phyloP scores from a whole-genome alignment of 1,140 invertebrate genomes.

The Heliothis virescens region DNA sequence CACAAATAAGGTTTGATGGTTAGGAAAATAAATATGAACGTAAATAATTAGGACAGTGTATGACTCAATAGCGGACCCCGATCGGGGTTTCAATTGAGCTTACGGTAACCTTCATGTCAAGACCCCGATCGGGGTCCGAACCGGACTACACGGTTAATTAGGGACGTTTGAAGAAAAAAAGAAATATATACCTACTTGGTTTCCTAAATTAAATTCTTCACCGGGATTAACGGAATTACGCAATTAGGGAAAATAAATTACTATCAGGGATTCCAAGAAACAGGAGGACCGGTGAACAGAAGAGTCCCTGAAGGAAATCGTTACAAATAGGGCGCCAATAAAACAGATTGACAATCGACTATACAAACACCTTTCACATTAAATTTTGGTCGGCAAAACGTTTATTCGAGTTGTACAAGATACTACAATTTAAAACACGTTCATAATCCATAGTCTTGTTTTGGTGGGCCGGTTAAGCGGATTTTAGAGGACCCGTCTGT shows the following conservation, averaged over 20 bases:
- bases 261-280: conserved; percentile 55
- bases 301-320: conserved; percentile 48
- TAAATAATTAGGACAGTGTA: no score
- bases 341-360: conserved; percentile 16
- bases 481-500: not conserved
- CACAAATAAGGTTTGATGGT: no score
- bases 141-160: no score
- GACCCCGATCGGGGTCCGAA: no score
- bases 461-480: conserved; percentile 21
- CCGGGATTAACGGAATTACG: conserved; percentile 66
- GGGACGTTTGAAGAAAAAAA: conserved; percentile 52
- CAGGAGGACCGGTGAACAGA: conserved; percentile 36
- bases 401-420: no score
- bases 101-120: no score
- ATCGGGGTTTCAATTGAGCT: no score
- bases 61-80: no score
- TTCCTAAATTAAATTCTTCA: conserved; percentile 63
- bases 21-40: no score
- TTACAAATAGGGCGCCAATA: conserved; percentile 11
- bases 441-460: conserved; percentile 32
- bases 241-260: conserved; percentile 71
- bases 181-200: conserved; percentile 43
- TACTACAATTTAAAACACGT: conserved; percentile 10
- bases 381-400: conserved; percentile 2
- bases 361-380: conserved; percentile 21